Evolutionary conservation across 1,140 invertebrate species (phyloP).

Genomic region (Grapholita molesta): DNA sequence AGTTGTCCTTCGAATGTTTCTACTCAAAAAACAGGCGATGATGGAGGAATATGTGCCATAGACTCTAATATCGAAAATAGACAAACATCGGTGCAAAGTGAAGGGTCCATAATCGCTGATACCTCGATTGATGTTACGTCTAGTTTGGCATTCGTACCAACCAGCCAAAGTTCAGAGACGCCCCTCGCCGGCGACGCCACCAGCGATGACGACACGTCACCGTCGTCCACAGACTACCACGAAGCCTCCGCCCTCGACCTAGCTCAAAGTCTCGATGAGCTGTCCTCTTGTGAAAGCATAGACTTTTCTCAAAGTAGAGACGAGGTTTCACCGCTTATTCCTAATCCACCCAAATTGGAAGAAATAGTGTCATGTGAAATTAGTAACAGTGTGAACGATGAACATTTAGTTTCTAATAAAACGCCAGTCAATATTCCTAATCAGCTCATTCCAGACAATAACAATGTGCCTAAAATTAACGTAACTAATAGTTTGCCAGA

Average conservation of each 20-base stretch:
- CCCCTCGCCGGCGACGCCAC: constrained; percentile 53
- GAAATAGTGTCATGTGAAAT: constrained; percentile 30
- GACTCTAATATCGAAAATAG: constrained; percentile 38
- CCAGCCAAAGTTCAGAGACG: constrained; percentile 60
- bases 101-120: constrained; percentile 65
- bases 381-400: constrained; percentile 33
- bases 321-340: constrained; percentile 46
- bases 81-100: constrained; percentile 49
- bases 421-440: constrained; percentile 41
- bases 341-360: constrained; percentile 33
- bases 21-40: constrained; percentile 32
- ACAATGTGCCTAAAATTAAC: constrained; percentile 37
- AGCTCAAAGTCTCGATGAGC: constrained; percentile 63
- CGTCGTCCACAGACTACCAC: constrained; percentile 69
- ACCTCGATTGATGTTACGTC: constrained; percentile 68
- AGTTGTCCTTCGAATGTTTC: constrained; percentile 7
- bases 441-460: constrained; percentile 55
- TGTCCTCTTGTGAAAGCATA: constrained; percentile 60
- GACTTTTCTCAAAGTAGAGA: constrained; percentile 71
- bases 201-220: constrained; percentile 66
- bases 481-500: constrained; percentile 30
- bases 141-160: constrained; percentile 68
- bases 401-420: constrained; percentile 31
- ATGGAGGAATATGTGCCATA: constrained; percentile 40
- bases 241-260: constrained; percentile 70